These are phyloP conservation scores for Chrysotoxum bicinctum DNA, from an alignment of 2,888 invertebrate genomes.

Conservation along the genomic window DNA sequence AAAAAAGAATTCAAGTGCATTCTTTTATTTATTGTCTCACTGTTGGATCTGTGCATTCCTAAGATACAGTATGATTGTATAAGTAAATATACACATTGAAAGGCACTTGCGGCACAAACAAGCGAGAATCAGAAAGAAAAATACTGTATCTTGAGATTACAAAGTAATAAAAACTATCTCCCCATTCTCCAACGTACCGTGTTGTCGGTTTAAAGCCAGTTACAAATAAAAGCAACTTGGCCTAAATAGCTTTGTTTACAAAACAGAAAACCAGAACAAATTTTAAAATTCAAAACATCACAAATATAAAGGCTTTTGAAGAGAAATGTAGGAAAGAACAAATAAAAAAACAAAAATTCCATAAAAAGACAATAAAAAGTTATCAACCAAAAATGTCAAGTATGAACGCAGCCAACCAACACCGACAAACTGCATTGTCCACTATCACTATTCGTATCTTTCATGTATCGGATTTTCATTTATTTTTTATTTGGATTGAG, in stretches of 20 bases:
- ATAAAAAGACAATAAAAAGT: slow-evolving; percentile 39
- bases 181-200: background rate
- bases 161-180: slow-evolving; percentile 19
- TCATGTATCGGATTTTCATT: background rate
- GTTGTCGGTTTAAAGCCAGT: slow-evolving; percentile 18
- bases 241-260: slow-evolving; percentile 68
- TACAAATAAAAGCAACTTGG: slow-evolving; percentile 53
- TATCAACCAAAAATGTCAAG: slow-evolving; percentile 15
- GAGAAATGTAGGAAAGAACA: slow-evolving; percentile 19
- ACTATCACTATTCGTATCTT: background rate
- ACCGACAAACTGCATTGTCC: background rate
- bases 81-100: slow-evolving; percentile 18
- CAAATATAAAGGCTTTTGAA: background rate
- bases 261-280: slow-evolving; percentile 51
- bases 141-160: slow-evolving; percentile 16
- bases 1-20: slow-evolving; percentile 62
- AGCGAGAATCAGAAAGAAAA: background rate
- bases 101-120: slow-evolving; percentile 22
- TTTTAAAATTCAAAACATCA: slow-evolving; percentile 50
- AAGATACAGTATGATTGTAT: slow-evolving; percentile 39
- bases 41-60: slow-evolving; percentile 39
- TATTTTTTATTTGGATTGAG: background rate
- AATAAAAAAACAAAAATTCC: slow-evolving; percentile 24
- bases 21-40: background rate
- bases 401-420: background rate